Percentiles rank a stretch among this genome's conserved stretches.
Evolutionary conservation across 2,888 invertebrate species (phyloP).

Genomic region (Flexamia atlantica): DNA sequence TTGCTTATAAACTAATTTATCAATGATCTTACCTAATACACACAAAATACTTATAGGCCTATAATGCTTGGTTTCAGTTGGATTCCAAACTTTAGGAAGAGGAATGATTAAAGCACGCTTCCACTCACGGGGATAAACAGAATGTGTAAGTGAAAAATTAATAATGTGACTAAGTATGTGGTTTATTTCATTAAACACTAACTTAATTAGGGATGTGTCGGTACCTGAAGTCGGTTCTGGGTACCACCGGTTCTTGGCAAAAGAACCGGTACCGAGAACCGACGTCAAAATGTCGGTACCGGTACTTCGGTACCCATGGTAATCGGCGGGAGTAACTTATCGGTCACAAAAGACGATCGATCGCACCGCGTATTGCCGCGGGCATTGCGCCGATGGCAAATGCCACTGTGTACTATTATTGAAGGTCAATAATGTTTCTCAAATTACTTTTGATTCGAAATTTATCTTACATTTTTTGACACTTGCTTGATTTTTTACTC

Average conservation of each 20-base stretch:
- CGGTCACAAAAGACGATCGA: too few species aligned
- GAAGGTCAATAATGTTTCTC: too few species aligned
- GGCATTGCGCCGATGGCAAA: not conserved
- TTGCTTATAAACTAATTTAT: conserved; percentile 21
- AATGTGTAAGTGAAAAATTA: not conserved
- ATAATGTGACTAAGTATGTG: conserved; percentile 4
- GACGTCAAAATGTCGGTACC: too few species aligned
- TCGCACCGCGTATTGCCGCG: not conserved
- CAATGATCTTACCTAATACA: not conserved
- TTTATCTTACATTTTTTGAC: too few species aligned
- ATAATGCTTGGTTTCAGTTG: not conserved
- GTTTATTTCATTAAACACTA: not conserved
- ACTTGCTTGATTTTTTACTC: not conserved
- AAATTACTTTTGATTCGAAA: too few species aligned
- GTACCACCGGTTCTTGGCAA: too few species aligned
- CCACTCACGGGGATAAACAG: not conserved
- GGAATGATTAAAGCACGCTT: not conserved
- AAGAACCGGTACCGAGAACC: too few species aligned
- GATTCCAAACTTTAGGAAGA: not conserved
- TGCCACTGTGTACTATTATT: too few species aligned
- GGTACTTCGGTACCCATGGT: too few species aligned
- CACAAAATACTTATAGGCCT: conserved; percentile 25
- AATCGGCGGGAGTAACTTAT: too few species aligned
- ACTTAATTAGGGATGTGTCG: too few species aligned
- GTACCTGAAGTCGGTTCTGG: too few species aligned